Percentiles rank a stretch among this genome's conserved stretches.
These are phyloP conservation scores for Epinephelus malabaricus DNA, from an alignment of 2,797 vertebrate genomes.

Conservation along the genomic window DNA sequence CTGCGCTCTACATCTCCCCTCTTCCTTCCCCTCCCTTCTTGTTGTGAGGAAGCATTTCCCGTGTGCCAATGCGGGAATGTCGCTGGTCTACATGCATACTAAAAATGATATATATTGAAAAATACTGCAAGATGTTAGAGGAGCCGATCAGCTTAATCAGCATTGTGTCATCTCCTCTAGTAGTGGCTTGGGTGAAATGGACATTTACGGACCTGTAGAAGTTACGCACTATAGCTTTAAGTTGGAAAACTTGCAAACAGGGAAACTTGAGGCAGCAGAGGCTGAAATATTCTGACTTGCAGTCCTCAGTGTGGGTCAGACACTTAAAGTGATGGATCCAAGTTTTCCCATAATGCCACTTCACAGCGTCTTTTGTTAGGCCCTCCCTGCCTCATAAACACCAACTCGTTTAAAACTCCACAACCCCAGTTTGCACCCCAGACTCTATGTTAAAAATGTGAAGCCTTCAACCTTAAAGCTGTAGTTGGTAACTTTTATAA, in stretches of 20 bases:
- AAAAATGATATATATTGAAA: too few species aligned
- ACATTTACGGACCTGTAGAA: too few species aligned
- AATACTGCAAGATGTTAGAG: too few species aligned
- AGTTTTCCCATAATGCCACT: neutral
- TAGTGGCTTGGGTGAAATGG: too few species aligned
- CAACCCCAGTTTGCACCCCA: neutral
- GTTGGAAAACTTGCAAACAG: neutral
- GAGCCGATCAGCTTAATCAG: too few species aligned
- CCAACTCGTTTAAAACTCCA: neutral
- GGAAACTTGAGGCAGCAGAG: neutral
- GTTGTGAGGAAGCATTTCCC: too few species aligned
- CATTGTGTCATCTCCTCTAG: too few species aligned
- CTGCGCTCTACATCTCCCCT: too few species aligned
- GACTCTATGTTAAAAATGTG: neutral
- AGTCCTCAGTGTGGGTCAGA: neutral
- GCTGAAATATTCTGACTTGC: neutral
- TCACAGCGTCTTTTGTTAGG: neutral
- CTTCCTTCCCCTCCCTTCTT: too few species aligned
- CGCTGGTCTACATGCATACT: too few species aligned
- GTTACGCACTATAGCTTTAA: neutral
- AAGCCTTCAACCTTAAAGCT: neutral
- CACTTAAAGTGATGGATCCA: neutral
- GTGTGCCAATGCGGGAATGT: too few species aligned
- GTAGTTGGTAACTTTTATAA: too few species aligned
- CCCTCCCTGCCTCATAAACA: neutral